phyloP scores from a whole-genome alignment of 2,888 invertebrate genomes.

The Tipula unca region DNA sequence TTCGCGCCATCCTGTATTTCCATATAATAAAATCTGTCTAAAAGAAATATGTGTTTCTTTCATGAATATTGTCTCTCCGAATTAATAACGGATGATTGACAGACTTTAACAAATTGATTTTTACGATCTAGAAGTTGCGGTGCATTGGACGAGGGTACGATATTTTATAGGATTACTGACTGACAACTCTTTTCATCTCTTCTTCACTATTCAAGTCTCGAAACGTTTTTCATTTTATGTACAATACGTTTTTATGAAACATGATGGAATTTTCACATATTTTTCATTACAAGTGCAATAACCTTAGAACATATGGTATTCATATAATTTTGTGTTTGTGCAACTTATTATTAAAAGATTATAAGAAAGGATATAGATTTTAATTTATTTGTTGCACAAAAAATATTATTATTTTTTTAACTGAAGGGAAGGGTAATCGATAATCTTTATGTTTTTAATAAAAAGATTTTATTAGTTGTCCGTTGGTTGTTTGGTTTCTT shows the following conservation, averaged over 20 bases:
- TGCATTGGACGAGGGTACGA: neutral
- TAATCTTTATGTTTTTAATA: neutral
- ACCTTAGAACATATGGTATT: neutral
- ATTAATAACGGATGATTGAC: neutral
- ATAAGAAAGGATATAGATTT: neutral
- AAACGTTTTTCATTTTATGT: neutral
- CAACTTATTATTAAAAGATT: neutral
- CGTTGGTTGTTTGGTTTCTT: neutral
- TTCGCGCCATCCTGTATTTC: neutral
- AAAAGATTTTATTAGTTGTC: neutral
- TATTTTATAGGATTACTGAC: neutral
- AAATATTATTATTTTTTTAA: neutral
- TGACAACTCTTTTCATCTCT: neutral
- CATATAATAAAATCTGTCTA: neutral
- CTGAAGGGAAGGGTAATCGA: neutral
- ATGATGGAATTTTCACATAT: neutral
- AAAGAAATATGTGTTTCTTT: neutral
- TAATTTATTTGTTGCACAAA: neutral
- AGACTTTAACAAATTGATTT: neutral
- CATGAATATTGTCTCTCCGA: neutral
- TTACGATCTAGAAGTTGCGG: neutral
- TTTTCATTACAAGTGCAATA: neutral
- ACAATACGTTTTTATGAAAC: neutral
- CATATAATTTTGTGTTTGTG: neutral
- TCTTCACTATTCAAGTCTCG: neutral